phyloP scores from a whole-genome alignment of 2,113 vertebrate genomes.

The Hypocryptadius cinnamomeus region DNA sequence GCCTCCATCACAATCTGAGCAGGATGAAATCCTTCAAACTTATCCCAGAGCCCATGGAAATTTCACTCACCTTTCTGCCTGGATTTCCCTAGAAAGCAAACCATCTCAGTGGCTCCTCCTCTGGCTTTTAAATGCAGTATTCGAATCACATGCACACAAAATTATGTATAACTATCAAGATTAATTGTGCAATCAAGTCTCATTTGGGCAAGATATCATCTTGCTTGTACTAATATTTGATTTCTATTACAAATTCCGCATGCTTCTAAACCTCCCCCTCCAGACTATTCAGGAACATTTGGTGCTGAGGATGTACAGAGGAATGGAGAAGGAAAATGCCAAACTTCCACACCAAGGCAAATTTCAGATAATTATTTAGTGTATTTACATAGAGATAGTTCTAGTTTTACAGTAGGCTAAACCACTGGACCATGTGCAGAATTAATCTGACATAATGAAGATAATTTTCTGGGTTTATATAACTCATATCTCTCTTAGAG shows the following conservation, averaged over 20 bases:
- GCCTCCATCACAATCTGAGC: not conserved
- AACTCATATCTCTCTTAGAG: not conserved
- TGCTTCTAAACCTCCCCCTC: slow-evolving; percentile 1
- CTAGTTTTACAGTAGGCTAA: not conserved
- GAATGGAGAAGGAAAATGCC: not conserved
- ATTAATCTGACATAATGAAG: not conserved
- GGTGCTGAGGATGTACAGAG: not conserved
- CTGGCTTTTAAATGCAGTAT: not conserved
- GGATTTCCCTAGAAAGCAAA: not conserved
- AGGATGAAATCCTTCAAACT: not conserved
- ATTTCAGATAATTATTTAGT: slow-evolving; percentile 12
- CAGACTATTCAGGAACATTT: not conserved
- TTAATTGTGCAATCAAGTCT: slow-evolving; percentile 32
- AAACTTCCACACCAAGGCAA: not conserved
- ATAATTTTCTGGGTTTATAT: not conserved
- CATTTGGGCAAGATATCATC: slow-evolving; percentile 45
- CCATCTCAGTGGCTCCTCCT: not conserved
- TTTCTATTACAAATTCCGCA: slow-evolving; percentile 30
- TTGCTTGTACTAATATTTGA: slow-evolving; percentile 53
- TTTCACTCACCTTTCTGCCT: not conserved
- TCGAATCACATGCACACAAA: not conserved
- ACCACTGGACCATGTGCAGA: not conserved
- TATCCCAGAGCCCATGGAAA: not conserved
- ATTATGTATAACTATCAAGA: not conserved
- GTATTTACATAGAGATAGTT: slow-evolving; percentile 18